A percentile compares a stretch with the other conserved stretches of the same genome.
These are phyloP conservation scores for Pterocles orientalis DNA, from an alignment of 2,113 vertebrate genomes.

Conservation along the genomic window DNA sequence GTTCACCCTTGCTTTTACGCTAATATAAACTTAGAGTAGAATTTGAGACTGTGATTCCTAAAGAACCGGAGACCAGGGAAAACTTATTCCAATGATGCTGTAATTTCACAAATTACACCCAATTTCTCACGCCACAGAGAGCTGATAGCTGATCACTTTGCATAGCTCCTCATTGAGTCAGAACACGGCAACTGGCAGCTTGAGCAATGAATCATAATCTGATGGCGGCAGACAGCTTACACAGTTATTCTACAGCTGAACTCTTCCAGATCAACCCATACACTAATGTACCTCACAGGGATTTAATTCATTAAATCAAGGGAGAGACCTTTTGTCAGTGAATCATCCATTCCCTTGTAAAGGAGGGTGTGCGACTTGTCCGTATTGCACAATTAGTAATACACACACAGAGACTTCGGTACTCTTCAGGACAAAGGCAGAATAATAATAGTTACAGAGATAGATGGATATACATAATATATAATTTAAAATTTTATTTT, in stretches of 20 bases:
- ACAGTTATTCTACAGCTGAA: neutral
- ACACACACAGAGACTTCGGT: neutral
- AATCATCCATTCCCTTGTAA: neutral
- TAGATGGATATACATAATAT: constrained; percentile 69
- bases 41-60: neutral
- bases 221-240: neutral
- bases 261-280: neutral
- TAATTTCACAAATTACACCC: neutral
- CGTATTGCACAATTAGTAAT: neutral
- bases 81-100: neutral
- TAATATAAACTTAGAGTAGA: neutral
- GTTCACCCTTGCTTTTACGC: neutral
- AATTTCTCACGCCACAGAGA: neutral
- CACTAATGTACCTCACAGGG: neutral
- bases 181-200: neutral
- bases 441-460: neutral
- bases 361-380: neutral
- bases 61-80: neutral
- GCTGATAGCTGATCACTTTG: neutral
- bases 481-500: constrained; percentile 82
- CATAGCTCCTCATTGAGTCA: neutral
- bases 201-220: neutral
- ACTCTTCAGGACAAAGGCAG: neutral
- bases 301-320: neutral
- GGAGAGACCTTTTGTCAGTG: neutral